Base-by-base conservation (phyloP, 2,888 invertebrate genomes). In the Balanococcus diminutus region DNA sequence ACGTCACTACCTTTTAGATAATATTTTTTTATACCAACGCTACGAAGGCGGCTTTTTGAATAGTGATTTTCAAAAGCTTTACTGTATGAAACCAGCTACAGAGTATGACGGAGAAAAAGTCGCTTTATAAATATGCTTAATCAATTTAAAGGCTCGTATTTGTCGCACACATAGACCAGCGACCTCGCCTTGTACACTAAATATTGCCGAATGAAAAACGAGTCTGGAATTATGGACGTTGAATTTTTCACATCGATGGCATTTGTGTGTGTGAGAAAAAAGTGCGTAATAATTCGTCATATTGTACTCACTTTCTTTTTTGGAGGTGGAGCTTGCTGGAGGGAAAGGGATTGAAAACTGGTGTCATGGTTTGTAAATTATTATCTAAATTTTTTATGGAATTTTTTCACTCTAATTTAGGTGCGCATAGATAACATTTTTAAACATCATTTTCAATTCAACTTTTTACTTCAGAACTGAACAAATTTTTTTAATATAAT, bases 41-140 rank as follows among this genome's bases (percentile, higher is more conserved):
- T 67, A 28, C 61, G 61, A 22, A 28, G 25, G 61, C 11, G 28
- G 61, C 28, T 67, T 67, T 67, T 67, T n/a, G 61, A 67, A 67
- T 67, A 67, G 28, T 67, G 61, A 67, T 67, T 67, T 67, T 67
- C 25, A 67, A 67, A 67, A 67, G 61, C 51, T 51, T 51, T 51
- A 51, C 51, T 1, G 6, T 19, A 5, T 51, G 51, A 51, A 51
- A 51, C 42, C 42, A 42, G 14, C 42, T 14, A 5, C 14, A 11
- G 1, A 42, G 14, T 42, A 11, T 14, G 8, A 9, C 61, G 61
- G 61, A 25, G 28, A 67, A 67, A 67, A 67, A 67, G 61, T 67
- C 25, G 51, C 28, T 67, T 67, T 67, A 67, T 67, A 67, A 67
- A 67, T 67, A 67, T 67, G 61, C 61, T 67, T 67, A 67, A 67